Conservation (phyloP, 2,888 invertebrate genomes). For the Netelia fuscicornis region DNA sequence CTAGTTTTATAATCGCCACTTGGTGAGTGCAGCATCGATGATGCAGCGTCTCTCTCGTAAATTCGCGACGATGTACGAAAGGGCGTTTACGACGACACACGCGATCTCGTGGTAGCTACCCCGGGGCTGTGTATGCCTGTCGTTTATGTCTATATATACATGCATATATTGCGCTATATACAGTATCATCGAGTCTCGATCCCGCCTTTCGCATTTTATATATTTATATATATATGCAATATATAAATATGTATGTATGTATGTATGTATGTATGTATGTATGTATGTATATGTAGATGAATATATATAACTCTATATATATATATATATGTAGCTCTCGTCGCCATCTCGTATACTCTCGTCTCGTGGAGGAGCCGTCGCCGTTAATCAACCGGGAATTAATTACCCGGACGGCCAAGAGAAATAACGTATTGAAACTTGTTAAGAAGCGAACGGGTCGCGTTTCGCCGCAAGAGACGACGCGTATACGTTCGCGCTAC, state of each 20-base stretch:
- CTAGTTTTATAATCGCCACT: constrained; percentile 48
- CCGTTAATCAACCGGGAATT: constrained; percentile 68
- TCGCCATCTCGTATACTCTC: constrained; percentile 48
- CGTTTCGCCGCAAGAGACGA: constrained; percentile 27
- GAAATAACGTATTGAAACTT: constrained; percentile 64
- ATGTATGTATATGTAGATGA: too few species aligned
- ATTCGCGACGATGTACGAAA: constrained; percentile 55
- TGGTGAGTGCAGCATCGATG: constrained; percentile 47
- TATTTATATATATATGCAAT: too few species aligned
- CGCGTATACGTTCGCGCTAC: constrained; percentile 54
- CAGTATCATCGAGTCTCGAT: constrained; percentile 24
- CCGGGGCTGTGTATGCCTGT: constrained; percentile 27
- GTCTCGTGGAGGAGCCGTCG: constrained; percentile 31
- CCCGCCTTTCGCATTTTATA: constrained; percentile 43
- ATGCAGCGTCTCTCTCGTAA: constrained; percentile 69
- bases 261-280: too few species aligned
- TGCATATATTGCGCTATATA: constrained; percentile 20
- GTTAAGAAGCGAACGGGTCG: constrained; percentile 54
- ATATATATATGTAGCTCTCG: background rate
- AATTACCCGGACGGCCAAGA: constrained; percentile 64
- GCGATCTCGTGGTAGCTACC: constrained; percentile 63
- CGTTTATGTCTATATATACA: background rate
- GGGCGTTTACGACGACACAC: constrained; percentile 70
- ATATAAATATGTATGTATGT: too few species aligned
- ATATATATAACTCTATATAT: too few species aligned